Evolutionary conservation across 2,888 invertebrate genomes (phyloP), one percentile per base, ranked within the genome.

Genomic region (Troglohyphantes excavatus): DNA sequence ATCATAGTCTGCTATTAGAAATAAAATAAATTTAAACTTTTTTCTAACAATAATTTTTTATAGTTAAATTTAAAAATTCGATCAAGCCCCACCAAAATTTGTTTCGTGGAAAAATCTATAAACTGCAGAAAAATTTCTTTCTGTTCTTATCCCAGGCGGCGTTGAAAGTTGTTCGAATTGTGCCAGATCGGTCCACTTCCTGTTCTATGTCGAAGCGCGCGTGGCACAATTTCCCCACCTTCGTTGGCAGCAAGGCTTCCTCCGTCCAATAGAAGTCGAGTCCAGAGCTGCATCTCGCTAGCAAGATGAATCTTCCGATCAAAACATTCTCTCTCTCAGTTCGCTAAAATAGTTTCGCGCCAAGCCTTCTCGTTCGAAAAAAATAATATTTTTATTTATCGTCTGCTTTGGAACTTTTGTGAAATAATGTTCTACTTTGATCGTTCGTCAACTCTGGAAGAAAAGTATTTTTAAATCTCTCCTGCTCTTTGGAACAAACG

Each of bases 141-240:
- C n/a, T 65, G 33, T 68, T 72, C 67, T 53, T 59, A 63, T 39
- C 78, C 53, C 46, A 76, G 86, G 87, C 72, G 87, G 79, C 79
- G 87, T 81, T 79, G 79, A n/a, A n/a, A n/a, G n/a, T n/a, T 79
- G 65, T 81, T 39, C 67, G 61, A 88, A 75, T 26, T 88, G 67
- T 88, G 88, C 82, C 88, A 82, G 67, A 59, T 59, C 65, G 78
- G 43, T 79, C 79, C 43, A 73, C 88, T 88, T 88, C 88, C 88
- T 88, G 88, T 23, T 88, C 7, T 75, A 68, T 33, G 68, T 19
- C 70, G 78, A 65, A 70, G 63, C 23, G 88, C 72, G 88, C 81
- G 88, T 88, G 88, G 88, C 88, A 88, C 81, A 88, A 33, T 88
- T 88, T 88, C 59, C 65, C 75, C 75, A 19, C 73, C 88, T 67